Conservation (phyloP, 2,888 invertebrate species). For the Litoditis marina region DNA sequence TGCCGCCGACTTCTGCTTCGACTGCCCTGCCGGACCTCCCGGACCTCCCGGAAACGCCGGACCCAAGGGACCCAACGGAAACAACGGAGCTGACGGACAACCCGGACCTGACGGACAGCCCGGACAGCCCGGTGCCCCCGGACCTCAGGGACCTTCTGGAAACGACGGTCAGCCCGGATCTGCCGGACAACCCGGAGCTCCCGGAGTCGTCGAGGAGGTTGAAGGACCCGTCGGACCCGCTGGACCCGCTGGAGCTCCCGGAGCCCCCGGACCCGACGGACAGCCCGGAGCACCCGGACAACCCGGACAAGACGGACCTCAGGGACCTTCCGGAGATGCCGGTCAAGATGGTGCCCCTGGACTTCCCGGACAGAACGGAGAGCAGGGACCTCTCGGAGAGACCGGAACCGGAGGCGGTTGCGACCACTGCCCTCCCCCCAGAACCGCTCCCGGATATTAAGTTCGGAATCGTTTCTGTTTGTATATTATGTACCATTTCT, state of each 20-base stretch:
- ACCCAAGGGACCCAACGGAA: slow-evolving; percentile 39
- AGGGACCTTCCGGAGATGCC: slow-evolving; percentile 48
- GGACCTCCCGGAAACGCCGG: slow-evolving; percentile 45
- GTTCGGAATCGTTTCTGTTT: background rate
- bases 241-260: slow-evolving; percentile 43
- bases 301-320: slow-evolving; percentile 45
- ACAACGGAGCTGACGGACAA: slow-evolving; percentile 21
- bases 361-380: slow-evolving; percentile 67
- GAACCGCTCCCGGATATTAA: slow-evolving; percentile 47
- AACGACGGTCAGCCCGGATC: slow-evolving; percentile 43
- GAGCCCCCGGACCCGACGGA: slow-evolving; percentile 46
- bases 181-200: slow-evolving; percentile 41
- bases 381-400: slow-evolving; percentile 64
- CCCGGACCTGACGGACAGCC: slow-evolving; percentile 40
- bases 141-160: slow-evolving; percentile 43
- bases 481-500: no score
- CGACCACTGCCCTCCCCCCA: slow-evolving; percentile 46
- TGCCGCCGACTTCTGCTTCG: slow-evolving; percentile 50
- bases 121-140: slow-evolving; percentile 43
- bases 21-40: slow-evolving; percentile 50
- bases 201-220: slow-evolving; percentile 41
- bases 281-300: slow-evolving; percentile 43
- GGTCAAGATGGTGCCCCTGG: slow-evolving; percentile 42
- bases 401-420: slow-evolving; percentile 50
- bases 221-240: slow-evolving; percentile 40